Conservation (phyloP, 1,140 invertebrate genomes). For the Eueides isabella region DNA sequence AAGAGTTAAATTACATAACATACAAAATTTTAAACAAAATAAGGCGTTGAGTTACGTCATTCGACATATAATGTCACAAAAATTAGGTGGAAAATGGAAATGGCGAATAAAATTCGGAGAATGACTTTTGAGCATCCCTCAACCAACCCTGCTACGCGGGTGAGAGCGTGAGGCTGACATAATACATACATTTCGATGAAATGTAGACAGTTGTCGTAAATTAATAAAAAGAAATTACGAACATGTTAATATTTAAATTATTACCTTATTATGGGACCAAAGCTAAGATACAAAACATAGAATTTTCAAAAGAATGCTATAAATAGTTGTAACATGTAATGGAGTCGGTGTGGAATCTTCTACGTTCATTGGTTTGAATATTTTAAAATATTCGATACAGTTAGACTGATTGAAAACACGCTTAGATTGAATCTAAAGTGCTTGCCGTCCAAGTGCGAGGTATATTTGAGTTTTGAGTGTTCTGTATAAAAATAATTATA, state of each 20-base stretch:
- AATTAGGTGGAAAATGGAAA: too few species aligned
- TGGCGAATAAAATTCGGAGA: too few species aligned
- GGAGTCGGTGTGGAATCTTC: neutral
- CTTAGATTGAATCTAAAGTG: conserved; percentile 5
- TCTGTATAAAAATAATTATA: neutral
- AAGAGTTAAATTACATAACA: too few species aligned
- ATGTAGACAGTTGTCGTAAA: neutral
- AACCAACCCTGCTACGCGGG: too few species aligned
- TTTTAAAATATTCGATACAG: conserved; percentile 12
- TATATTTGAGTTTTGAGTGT: neutral
- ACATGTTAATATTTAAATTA: neutral
- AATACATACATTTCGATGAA: neutral
- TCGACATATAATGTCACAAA: too few species aligned
- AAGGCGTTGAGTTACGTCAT: too few species aligned
- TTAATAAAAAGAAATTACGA: too few species aligned
- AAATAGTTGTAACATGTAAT: neutral
- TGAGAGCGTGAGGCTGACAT: too few species aligned
- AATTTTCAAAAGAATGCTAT: neutral
- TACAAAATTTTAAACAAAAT: too few species aligned
- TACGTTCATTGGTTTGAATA: conserved; percentile 10
- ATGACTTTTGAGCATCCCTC: too few species aligned
- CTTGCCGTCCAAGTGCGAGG: neutral
- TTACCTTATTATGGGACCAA: neutral
- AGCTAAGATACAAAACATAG: neutral
- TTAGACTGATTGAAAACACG: conserved; percentile 4